These are phyloP conservation scores for Stomorhina lunata DNA, from an alignment of 2,888 invertebrate genomes.

Conservation along the genomic window DNA sequence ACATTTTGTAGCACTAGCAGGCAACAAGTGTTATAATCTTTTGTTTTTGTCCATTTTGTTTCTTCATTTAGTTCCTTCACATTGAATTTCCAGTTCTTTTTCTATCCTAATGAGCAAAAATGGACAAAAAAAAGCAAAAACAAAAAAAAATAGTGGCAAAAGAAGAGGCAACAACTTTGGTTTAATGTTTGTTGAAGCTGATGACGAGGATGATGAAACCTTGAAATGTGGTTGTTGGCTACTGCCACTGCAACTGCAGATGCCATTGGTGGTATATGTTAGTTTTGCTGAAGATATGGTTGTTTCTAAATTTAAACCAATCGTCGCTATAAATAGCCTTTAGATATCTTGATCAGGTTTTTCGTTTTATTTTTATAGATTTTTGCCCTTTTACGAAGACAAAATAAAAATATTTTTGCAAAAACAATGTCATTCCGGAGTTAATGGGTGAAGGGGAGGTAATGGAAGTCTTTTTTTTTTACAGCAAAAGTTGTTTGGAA, in stretches of 20 bases:
- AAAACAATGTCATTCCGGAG: too few species aligned
- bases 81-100: slow-evolving; percentile 25
- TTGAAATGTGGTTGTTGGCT: slow-evolving; percentile 61
- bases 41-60: slow-evolving; percentile 33
- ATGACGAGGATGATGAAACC: slow-evolving; percentile 51
- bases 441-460: background rate
- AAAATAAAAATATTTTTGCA: background rate
- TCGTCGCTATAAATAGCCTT: slow-evolving; percentile 55
- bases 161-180: background rate
- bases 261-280: background rate
- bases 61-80: slow-evolving; percentile 1
- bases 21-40: slow-evolving; percentile 56
- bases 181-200: slow-evolving; percentile 37
- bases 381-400: background rate
- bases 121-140: background rate
- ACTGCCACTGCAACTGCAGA: slow-evolving; percentile 19
- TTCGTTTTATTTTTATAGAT: background rate
- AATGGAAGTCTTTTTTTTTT: background rate
- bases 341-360: slow-evolving; percentile 53
- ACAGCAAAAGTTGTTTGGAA: background rate
- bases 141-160: background rate
- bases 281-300: slow-evolving; percentile 1
- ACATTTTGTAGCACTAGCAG: background rate
- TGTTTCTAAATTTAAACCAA: slow-evolving; percentile 58
- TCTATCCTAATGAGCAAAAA: slow-evolving; percentile 59